These are phyloP conservation scores for Rhinopomastus cyanomelas DNA, from an alignment of 2,113 vertebrate genomes.

Conservation along the genomic window DNA sequence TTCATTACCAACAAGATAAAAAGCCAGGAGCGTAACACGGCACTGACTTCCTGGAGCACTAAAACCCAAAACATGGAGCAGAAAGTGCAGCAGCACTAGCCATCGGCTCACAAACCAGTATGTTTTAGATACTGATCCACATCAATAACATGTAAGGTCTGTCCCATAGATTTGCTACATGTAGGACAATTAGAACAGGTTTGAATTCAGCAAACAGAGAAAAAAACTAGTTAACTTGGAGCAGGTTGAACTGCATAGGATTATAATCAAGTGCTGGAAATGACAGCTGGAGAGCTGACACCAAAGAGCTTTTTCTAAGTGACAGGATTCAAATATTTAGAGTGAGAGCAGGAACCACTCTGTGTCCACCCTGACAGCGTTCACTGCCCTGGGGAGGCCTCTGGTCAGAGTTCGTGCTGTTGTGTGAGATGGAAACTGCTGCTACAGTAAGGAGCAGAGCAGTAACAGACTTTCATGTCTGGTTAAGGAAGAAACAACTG, in stretches of 20 bases:
- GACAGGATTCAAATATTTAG: neutral
- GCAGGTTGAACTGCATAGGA: neutral
- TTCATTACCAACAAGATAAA: conserved; percentile 28
- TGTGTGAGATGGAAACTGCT: conserved; percentile 22
- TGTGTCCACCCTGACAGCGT: conserved; percentile 11
- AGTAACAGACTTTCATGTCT: neutral
- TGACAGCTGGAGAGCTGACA: neutral
- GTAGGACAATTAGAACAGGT: neutral
- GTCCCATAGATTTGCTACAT: neutral
- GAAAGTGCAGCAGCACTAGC: neutral
- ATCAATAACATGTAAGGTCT: neutral
- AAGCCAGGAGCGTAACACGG: neutral
- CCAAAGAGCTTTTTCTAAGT: neutral
- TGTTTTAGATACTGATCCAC: neutral
- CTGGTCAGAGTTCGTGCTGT: conserved; percentile 28
- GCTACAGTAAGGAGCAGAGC: neutral
- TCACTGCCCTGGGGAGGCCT: conserved; percentile 25
- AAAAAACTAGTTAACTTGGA: neutral
- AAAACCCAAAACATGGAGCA: neutral
- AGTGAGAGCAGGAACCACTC: neutral
- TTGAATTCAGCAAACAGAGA: neutral
- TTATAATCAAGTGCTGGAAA: neutral
- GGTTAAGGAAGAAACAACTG: conserved; percentile 10
- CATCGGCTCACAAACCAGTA: conserved; percentile 1
- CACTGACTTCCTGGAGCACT: neutral